These are phyloP conservation scores for Micronycteris hirsuta DNA, from an alignment of 2,113 vertebrate genomes.

Conservation along the genomic window DNA sequence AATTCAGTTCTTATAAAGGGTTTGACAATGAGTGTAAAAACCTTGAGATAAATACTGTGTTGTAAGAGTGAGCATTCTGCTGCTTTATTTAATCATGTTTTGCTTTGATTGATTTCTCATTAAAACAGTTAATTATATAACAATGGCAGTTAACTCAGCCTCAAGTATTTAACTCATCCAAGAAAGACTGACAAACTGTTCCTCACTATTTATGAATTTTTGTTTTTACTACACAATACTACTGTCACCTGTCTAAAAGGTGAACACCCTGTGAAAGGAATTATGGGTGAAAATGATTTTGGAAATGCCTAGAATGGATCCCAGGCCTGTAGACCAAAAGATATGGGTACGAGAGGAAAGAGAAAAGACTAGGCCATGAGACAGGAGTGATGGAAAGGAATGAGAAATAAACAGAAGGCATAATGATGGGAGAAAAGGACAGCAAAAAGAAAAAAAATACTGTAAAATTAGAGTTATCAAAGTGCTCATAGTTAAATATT, in stretches of 20 bases:
- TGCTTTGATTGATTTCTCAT: constrained; percentile 29
- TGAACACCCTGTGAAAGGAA: not conserved
- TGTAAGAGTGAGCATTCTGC: not conserved
- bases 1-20: not conserved
- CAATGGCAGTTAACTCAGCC: not conserved
- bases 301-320: not conserved
- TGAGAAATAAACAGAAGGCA: not conserved
- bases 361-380: not conserved
- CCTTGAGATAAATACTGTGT: not conserved
- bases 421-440: not conserved
- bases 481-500: not conserved
- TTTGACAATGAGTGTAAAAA: not conserved
- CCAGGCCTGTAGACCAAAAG: not conserved
- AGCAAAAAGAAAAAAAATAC: not conserved
- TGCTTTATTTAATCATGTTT: not conserved
- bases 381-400: not conserved
- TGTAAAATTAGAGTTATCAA: not conserved
- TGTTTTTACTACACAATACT: not conserved
- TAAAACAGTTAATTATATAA: constrained; percentile 18
- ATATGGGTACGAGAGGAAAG: not conserved
- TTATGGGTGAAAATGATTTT: not conserved
- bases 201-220: constrained; percentile 18
- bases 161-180: constrained; percentile 23
- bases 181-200: constrained; percentile 10
- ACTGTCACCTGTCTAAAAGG: not conserved